These are phyloP conservation scores for Tenrec ecaudatus DNA, from an alignment of 2,113 vertebrate genomes.

Conservation along the genomic window DNA sequence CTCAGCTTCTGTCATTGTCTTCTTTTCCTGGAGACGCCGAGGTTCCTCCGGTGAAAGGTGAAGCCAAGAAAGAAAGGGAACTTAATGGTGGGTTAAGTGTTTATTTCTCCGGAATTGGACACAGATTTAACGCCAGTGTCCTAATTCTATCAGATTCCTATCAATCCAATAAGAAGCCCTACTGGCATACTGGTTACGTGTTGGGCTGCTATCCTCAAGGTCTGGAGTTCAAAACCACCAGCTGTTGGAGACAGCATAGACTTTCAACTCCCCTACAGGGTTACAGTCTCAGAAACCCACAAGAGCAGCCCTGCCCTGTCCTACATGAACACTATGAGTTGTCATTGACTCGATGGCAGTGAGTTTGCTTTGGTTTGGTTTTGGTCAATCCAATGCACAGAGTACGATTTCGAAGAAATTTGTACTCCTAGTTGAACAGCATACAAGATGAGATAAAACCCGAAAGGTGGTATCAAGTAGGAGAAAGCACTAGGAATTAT, in stretches of 20 bases:
- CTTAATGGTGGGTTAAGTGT: conserved; percentile 48
- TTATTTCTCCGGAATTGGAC: neutral
- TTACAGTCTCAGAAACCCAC: too few relatives aligned
- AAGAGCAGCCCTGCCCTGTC: too few relatives aligned
- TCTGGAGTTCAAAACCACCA: too few relatives aligned
- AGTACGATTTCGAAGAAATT: neutral
- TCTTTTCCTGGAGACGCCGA: neutral
- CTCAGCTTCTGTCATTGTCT: neutral
- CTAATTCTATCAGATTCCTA: neutral
- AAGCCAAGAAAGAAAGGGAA: conserved; percentile 3
- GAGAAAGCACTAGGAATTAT: too few relatives aligned
- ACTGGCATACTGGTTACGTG: too few relatives aligned
- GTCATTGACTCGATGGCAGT: too few relatives aligned
- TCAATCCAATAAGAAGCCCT: neutral
- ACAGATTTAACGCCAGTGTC: neutral
- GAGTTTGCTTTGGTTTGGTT: too few relatives aligned
- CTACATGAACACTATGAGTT: too few relatives aligned
- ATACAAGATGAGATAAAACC: neutral
- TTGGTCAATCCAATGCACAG: neutral
- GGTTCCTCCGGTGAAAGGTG: neutral
- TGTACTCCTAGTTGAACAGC: neutral
- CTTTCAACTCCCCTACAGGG: too few relatives aligned
- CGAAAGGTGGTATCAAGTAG: fast-evolving
- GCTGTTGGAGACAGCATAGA: too few relatives aligned
- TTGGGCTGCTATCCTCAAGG: too few relatives aligned